phyloP scores from a whole-genome alignment of 2,888 invertebrate species.

The Didymodactylos carnosus region DNA sequence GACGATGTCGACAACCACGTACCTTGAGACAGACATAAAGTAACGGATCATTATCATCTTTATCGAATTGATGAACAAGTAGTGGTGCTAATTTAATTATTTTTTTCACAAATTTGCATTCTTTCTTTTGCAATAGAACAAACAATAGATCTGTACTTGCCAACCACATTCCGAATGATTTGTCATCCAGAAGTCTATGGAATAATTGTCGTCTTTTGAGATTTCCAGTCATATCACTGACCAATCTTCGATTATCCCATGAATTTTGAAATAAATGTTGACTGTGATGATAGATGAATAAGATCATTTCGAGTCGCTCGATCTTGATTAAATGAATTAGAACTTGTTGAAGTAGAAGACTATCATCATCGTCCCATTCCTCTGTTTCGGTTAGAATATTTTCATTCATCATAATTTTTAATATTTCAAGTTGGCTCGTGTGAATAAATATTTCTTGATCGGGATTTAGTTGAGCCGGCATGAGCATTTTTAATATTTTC shows the following conservation, averaged over 20 bases:
- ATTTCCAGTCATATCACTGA: neutral
- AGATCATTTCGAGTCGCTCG: neutral
- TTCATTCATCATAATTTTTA: neutral
- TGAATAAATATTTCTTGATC: neutral
- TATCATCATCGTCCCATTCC: neutral
- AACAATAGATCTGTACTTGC: neutral
- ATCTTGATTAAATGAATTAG: neutral
- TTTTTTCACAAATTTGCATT: neutral
- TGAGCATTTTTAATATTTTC: neutral
- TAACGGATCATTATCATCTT: neutral
- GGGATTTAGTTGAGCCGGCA: neutral
- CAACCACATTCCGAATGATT: neutral
- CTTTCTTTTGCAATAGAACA: neutral
- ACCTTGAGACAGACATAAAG: neutral
- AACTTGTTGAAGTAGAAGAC: neutral
- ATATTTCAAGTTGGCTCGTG: neutral
- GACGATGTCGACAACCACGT: neutral
- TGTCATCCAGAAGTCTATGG: neutral
- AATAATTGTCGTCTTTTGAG: neutral
- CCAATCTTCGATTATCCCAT: neutral
- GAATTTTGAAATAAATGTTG: neutral
- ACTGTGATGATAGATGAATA: neutral
- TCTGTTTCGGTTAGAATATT: neutral
- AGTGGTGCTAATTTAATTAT: neutral
- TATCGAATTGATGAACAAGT: neutral